phyloP scores from a whole-genome alignment of 2,113 vertebrate species.

The Triplophysa tibetana region DNA sequence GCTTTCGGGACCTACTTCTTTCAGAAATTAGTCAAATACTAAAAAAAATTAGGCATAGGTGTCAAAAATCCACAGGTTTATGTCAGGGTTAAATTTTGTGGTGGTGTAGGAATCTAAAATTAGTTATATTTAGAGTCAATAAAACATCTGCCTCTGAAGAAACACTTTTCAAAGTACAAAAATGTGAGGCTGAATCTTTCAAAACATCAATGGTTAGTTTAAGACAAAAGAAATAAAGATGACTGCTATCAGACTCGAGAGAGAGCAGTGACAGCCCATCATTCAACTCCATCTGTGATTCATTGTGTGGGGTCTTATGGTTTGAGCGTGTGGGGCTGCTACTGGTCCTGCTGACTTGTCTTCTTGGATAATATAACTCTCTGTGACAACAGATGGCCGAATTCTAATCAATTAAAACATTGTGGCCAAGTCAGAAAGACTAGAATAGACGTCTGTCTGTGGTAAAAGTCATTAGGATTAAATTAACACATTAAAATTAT shows the following conservation, averaged over 20 bases:
- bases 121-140: not conserved
- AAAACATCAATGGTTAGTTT: not conserved
- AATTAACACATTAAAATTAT: too few species aligned
- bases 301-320: constrained; percentile 28
- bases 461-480: too few species aligned
- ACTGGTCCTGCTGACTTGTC: constrained; percentile 13
- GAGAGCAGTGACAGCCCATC: constrained; percentile 16
- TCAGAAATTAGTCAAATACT: too few species aligned
- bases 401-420: not conserved
- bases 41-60: too few species aligned
- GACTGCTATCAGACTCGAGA: not conserved
- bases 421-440: not conserved
- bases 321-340: constrained; percentile 15
- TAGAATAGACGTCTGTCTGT: too few species aligned
- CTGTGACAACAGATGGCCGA: not conserved
- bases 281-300: constrained; percentile 29
- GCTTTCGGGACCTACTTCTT: too few species aligned
- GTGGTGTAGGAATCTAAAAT: not conserved
- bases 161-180: not conserved
- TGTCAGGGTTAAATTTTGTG: too few species aligned
- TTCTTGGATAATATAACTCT: not conserved
- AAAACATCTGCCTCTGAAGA: too few species aligned
- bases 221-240: constrained; percentile 19
- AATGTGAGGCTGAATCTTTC: not conserved
- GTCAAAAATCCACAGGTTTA: too few species aligned